Evolutionary conservation across 2,797 vertebrate species (phyloP), one percentile per base, ranked within the genome.

Genomic region (Hypotaenidia philippensis): DNA sequence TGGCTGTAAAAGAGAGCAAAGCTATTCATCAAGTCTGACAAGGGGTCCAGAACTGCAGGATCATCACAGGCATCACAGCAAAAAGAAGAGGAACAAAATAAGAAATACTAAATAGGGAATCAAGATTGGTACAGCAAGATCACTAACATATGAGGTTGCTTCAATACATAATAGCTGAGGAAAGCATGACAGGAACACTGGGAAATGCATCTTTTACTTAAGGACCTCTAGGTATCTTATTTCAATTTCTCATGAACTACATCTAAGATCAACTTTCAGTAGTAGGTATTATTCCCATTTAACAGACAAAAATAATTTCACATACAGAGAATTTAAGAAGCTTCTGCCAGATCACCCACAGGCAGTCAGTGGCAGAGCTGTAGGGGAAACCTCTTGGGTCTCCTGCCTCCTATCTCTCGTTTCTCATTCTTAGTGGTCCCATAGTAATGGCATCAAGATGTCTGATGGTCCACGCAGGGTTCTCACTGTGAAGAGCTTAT

Each of bases 11-110:
- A 87, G 89, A 89, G 64, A 97, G 78, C n/a, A 94, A 93, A 95
- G 75, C 92, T 95, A 97, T 97, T 96, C 95, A 97, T 97, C 96
- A 97, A 95, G 79, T 74, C 84, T 94, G 96, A 97, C 97, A 97
- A 93, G 85, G 49, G 81, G 83, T 89, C 86, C 79, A 93, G 91
- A 95, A 93, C 75, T 75, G 93, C 93, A 95, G 86, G 94, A 93
- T 96, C 95, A 94, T 97, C 95, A 92, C 60, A 91, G 72, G 70
- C 89, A 87, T 50, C 59, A 79, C 32, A 56, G 87, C 20, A 81
- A 90, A 94, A 90, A 69, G 36, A 71, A 57, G 21, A 91, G 27
- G 45, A 90, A 66, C 40, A 83, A 89, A 88, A 82, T 75, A 86
- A 80, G 60, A 92, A 96, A 94, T 79, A 93, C 72, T 95, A 94